Percentiles rank a stretch among this genome's conserved stretches.
phyloP scores from a whole-genome alignment of 2,113 vertebrate genomes.

The Trogon surrucura region DNA sequence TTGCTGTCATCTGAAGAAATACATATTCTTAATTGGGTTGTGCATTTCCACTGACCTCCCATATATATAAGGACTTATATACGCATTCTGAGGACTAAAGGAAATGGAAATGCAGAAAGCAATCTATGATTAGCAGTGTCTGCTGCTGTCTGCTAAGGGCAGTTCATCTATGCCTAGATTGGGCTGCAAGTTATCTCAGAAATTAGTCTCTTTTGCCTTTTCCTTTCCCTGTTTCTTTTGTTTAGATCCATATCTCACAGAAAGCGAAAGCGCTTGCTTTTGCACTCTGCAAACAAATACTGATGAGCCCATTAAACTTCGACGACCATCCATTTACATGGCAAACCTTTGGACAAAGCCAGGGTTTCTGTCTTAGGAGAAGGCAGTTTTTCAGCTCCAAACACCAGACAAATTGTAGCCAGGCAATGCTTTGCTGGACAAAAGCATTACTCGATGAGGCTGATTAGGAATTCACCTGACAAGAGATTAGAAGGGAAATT shows the following conservation, averaged over 20 bases:
- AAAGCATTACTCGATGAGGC: not conserved
- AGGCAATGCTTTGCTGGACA: not conserved
- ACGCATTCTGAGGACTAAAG: not conserved
- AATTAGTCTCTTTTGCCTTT: not conserved
- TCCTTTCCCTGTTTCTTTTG: not conserved
- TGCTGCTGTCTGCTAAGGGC: not conserved
- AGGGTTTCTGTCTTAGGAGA: fast-evolving
- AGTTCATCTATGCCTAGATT: not conserved
- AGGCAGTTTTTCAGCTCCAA: not conserved
- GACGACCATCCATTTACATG: not conserved
- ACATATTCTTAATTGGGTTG: not conserved
- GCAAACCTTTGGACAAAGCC: not conserved
- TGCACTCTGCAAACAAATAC: not conserved
- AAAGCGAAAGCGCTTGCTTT: not conserved
- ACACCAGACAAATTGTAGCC: not conserved
- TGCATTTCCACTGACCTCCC: not conserved
- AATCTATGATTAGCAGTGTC: not conserved
- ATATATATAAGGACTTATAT: no score
- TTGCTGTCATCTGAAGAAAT: not conserved
- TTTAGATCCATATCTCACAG: not conserved
- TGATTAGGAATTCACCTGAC: not conserved
- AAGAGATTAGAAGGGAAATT: not conserved
- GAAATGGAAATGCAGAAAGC: not conserved
- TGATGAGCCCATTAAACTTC: conserved; percentile 29
- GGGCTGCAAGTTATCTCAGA: not conserved